Conservation (phyloP, 2,888 invertebrate genomes). For the Alcis repandata region DNA sequence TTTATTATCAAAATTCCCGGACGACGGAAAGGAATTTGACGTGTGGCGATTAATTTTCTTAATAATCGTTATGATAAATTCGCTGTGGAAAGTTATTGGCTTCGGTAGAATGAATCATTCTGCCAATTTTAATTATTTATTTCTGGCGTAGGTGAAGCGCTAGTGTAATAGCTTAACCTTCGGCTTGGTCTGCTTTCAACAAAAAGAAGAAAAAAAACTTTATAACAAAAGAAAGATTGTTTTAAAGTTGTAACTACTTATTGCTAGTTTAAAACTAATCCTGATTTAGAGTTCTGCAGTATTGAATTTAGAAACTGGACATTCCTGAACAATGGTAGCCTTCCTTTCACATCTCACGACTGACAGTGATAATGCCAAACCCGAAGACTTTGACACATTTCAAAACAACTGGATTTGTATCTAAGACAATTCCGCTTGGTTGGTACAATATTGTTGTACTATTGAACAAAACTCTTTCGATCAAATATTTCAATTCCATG, state of each 20-base stretch:
- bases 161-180: too few relatives aligned
- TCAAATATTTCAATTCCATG: neutral
- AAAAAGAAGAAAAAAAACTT: too few relatives aligned
- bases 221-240: too few relatives aligned
- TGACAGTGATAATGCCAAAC: slow-evolving; percentile 45
- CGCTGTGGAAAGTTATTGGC: slow-evolving; percentile 16
- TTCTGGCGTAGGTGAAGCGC: neutral
- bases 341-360: slow-evolving; percentile 40
- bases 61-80: slow-evolving; percentile 28
- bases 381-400: slow-evolving; percentile 46
- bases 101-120: slow-evolving; percentile 10
- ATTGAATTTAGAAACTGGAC: neutral
- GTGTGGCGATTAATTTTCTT: slow-evolving; percentile 29
- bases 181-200: too few relatives aligned
- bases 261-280: neutral
- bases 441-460: slow-evolving; percentile 3
- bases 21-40: slow-evolving; percentile 30
- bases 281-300: neutral
- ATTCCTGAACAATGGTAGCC: neutral
- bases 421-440: slow-evolving; percentile 23
- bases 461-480: neutral
- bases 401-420: slow-evolving; percentile 44
- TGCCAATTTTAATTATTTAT: neutral
- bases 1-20: slow-evolving; percentile 34
- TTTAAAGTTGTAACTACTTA: too few relatives aligned